Conservation (phyloP, 2,797 vertebrate genomes). For the Erethizon dorsatum region DNA sequence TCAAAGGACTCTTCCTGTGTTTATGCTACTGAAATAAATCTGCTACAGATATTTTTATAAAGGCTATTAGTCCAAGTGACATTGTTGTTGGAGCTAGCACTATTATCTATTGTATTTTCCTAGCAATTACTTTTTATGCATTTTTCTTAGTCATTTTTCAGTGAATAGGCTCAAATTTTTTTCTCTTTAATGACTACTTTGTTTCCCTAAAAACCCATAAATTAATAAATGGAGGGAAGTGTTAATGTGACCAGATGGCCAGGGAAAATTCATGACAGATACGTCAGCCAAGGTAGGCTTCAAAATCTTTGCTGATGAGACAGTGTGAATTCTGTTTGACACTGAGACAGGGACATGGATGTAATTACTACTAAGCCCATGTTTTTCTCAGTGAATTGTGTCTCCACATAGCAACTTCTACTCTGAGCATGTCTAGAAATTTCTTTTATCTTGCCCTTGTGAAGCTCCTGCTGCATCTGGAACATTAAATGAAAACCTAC, state of each 20-base stretch:
- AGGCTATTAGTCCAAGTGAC: slow-evolving; percentile 60
- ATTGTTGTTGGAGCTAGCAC: slow-evolving; percentile 11
- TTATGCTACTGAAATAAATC: slow-evolving; percentile 80
- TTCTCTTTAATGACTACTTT: slow-evolving; percentile 27
- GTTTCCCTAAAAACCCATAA: not conserved
- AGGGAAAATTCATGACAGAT: not conserved
- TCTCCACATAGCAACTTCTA: not conserved
- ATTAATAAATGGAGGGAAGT: not conserved
- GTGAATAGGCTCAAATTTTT: slow-evolving; percentile 21
- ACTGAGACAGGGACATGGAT: not conserved
- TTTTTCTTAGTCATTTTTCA: slow-evolving; percentile 40
- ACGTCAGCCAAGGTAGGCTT: not conserved
- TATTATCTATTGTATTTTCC: slow-evolving; percentile 28
- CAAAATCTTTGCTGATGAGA: not conserved
- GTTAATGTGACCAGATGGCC: not conserved
- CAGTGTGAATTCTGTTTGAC: not conserved
- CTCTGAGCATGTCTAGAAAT: not conserved
- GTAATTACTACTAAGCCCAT: not conserved
- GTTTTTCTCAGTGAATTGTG: not conserved
- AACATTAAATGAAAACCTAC: not conserved
- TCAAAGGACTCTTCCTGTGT: slow-evolving; percentile 74
- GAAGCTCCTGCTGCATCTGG: not conserved
- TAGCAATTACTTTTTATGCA: slow-evolving; percentile 43
- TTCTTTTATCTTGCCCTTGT: not conserved
- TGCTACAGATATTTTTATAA: slow-evolving; percentile 67